These are phyloP conservation scores for Coboldia fuscipes DNA, from an alignment of 1,140 invertebrate genomes.

Conservation along the genomic window DNA sequence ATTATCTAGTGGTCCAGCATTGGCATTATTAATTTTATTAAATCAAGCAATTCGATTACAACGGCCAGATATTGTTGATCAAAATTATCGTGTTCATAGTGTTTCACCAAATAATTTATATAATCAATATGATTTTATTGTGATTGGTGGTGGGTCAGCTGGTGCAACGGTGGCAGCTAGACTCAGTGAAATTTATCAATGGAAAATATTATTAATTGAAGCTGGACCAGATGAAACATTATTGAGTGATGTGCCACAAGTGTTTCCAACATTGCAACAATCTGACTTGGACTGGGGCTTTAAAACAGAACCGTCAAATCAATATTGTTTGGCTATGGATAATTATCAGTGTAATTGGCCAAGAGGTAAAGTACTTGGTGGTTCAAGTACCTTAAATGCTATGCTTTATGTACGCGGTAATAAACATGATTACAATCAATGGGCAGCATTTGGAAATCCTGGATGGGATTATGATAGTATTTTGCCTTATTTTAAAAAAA, in stretches of 20 bases:
- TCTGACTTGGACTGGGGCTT: constrained; percentile 61
- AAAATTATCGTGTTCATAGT: constrained; percentile 28
- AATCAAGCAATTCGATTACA: constrained; percentile 31
- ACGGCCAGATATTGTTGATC: constrained; percentile 44
- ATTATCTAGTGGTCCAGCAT: constrained; percentile 32
- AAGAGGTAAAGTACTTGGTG: constrained; percentile 56
- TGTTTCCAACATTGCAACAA: constrained; percentile 50
- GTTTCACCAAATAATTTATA: constrained; percentile 23
- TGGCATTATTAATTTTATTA: constrained; percentile 34
- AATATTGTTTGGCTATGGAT: constrained; percentile 40
- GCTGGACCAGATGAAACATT: constrained; percentile 57
- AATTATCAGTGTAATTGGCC: constrained; percentile 43
- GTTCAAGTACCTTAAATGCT: constrained; percentile 63
- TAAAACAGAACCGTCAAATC: constrained; percentile 41
- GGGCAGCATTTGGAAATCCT: constrained; percentile 44
- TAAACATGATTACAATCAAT: constrained; percentile 61
- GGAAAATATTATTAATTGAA: constrained; percentile 58
- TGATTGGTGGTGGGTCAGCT: constrained; percentile 65
- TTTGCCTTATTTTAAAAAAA: constrained; percentile 60
- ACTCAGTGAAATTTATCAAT: constrained; percentile 41
- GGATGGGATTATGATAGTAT: constrained; percentile 59
- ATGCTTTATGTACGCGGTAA: constrained; percentile 82
- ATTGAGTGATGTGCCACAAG: constrained; percentile 46
- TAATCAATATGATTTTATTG: constrained; percentile 45
- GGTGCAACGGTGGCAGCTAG: constrained; percentile 60